Conservation (phyloP, 2,888 invertebrate species). For the Amphipoea lucens region DNA sequence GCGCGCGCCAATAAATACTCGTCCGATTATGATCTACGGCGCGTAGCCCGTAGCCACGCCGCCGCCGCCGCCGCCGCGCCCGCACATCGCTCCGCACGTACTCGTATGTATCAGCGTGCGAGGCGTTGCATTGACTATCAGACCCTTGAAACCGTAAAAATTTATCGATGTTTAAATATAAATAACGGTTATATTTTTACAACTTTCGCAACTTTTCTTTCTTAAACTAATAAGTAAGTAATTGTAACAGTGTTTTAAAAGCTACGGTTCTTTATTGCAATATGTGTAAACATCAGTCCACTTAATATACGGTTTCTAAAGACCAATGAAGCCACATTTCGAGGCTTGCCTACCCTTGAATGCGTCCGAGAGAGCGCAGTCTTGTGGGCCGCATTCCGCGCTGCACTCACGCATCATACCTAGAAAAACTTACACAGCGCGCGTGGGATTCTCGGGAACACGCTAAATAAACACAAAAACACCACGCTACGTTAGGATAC, state of each 20-base stretch:
- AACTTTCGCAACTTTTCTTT: background rate
- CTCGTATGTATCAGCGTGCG: constrained; percentile 26
- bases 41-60: constrained; percentile 88
- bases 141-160: constrained; percentile 26
- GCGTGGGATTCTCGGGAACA: constrained; percentile 80
- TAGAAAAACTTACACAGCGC: constrained; percentile 79
- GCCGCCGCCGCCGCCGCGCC: constrained; percentile 70
- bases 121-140: constrained; percentile 20
- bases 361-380: constrained; percentile 69
- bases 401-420: constrained; percentile 78
- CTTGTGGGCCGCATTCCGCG: constrained; percentile 76
- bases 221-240: background rate
- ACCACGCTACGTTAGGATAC: constrained; percentile 70
- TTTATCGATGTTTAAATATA: constrained; percentile 24
- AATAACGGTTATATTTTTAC: background rate
- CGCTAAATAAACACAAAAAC: constrained; percentile 77
- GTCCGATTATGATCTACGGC: constrained; percentile 90
- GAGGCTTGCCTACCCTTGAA: constrained; percentile 63
- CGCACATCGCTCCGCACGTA: constrained; percentile 68
- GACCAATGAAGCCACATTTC: constrained; percentile 58
- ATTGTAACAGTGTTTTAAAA: constrained; percentile 11
- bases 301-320: constrained; percentile 58
- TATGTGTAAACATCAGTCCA: constrained; percentile 21
- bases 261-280: constrained; percentile 5
- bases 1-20: constrained; percentile 88